A percentile compares a stretch with the other conserved stretches of the same genome.
These are phyloP conservation scores for Neolamprologus falcicula DNA, from an alignment of 2,113 vertebrate genomes.

Conservation along the genomic window DNA sequence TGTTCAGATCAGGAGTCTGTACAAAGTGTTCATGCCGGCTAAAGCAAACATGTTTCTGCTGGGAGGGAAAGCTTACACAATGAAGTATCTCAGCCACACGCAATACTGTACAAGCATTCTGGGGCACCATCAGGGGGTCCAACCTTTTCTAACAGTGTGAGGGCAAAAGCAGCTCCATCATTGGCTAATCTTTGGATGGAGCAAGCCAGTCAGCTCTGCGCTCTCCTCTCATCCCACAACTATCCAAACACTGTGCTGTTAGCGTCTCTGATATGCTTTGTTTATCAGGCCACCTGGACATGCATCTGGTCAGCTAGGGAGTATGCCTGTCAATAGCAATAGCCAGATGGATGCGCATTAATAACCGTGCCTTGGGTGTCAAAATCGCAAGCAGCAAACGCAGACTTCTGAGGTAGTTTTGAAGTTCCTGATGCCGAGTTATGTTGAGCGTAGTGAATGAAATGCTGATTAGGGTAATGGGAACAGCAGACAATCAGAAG, in stretches of 20 bases:
- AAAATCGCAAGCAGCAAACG: neutral
- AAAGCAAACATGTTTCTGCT: slow-evolving; percentile 69
- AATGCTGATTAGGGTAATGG: slow-evolving; percentile 24
- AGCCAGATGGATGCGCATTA: slow-evolving; percentile 62
- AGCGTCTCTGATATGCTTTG: slow-evolving; percentile 46
- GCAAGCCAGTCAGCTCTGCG: slow-evolving; percentile 42
- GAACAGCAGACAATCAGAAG: slow-evolving; percentile 21
- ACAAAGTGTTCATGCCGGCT: slow-evolving; percentile 70
- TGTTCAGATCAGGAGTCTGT: slow-evolving; percentile 46
- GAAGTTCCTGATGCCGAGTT: neutral
- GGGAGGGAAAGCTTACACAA: slow-evolving; percentile 62
- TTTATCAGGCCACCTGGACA: slow-evolving; percentile 65
- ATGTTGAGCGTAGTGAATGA: neutral
- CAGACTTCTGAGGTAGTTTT: neutral
- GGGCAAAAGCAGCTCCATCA: slow-evolving; percentile 30
- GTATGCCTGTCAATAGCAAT: slow-evolving; percentile 26
- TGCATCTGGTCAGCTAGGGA: slow-evolving; percentile 57
- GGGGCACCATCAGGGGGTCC: slow-evolving; percentile 51
- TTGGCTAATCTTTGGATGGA: slow-evolving; percentile 40
- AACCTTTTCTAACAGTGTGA: slow-evolving; percentile 14
- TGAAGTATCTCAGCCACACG: slow-evolving; percentile 39
- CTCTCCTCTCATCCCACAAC: slow-evolving; percentile 44
- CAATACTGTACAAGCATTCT: slow-evolving; percentile 59
- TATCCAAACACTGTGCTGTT: slow-evolving; percentile 48
- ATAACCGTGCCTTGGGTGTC: slow-evolving; percentile 36